These are phyloP conservation scores for Corythornis vintsioides DNA, from an alignment of 2,113 vertebrate species.

Conservation along the genomic window DNA sequence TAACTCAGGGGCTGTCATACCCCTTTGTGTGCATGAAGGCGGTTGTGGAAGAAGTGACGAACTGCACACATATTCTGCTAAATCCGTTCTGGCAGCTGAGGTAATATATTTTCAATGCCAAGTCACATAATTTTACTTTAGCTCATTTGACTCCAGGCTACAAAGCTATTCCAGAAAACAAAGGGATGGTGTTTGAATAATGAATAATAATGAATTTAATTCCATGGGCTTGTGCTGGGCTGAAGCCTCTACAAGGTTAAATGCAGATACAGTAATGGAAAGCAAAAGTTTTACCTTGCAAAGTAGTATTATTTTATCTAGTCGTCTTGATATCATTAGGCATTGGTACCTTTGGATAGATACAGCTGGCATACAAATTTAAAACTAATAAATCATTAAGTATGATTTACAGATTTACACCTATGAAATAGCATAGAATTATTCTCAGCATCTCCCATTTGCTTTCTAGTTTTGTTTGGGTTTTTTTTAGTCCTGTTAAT, in stretches of 20 bases:
- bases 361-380: not conserved
- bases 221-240: constrained; percentile 64
- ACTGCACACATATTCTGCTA: constrained; percentile 78
- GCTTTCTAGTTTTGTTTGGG: not conserved
- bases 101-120: constrained; percentile 83
- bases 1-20: constrained; percentile 80
- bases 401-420: not conserved
- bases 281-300: constrained; percentile 61
- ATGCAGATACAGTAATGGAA: constrained; percentile 65
- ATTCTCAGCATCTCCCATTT: not conserved
- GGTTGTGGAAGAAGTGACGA: constrained; percentile 79
- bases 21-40: constrained; percentile 74
- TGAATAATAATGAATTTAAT: constrained; percentile 83
- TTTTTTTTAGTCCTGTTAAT: not conserved
- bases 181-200: constrained; percentile 77
- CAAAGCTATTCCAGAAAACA: constrained; percentile 83
- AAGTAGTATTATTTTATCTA: not conserved
- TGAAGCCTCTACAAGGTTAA: constrained; percentile 62
- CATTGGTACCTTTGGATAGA: not conserved
- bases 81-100: constrained; percentile 83
- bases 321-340: not conserved
- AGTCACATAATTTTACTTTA: constrained; percentile 86
- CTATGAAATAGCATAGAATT: not conserved
- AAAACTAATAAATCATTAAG: not conserved
- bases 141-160: constrained; percentile 84